Conservation (phyloP, 2,113 vertebrate species). For the Lepidothrix coronata region DNA sequence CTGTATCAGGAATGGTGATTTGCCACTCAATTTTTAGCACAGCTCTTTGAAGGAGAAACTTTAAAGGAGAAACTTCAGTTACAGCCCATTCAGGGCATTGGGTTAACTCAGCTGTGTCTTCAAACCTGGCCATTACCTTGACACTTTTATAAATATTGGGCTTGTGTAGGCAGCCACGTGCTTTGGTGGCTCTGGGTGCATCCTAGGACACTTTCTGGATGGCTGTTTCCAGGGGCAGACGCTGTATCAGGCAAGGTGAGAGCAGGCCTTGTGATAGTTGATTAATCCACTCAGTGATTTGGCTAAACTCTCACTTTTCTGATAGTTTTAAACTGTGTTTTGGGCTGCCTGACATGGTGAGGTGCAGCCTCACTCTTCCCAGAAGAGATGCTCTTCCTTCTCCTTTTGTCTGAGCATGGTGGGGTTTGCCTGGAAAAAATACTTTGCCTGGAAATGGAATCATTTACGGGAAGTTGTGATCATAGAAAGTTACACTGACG, state of each 20-base stretch:
- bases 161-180: background rate
- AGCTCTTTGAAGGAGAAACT: background rate
- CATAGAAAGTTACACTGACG: accelerated
- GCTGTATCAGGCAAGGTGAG: background rate
- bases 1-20: background rate
- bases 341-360: background rate
- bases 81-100: accelerated
- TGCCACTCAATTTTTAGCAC: background rate
- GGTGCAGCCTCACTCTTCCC: background rate
- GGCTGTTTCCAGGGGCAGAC: conserved; percentile 29
- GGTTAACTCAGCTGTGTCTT: background rate
- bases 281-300: background rate
- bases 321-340: background rate
- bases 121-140: conserved; percentile 4
- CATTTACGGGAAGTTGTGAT: background rate
- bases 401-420: accelerated
- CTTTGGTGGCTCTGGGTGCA: background rate
- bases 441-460: background rate
- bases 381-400: background rate
- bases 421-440: background rate
- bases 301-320: background rate
- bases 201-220: background rate
- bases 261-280: background rate
- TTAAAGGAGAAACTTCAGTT: background rate
- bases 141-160: background rate